Percentiles rank a stretch among this genome's conserved stretches.
Conservation (phyloP, 2,888 invertebrate species). For the Eurytoma californica region DNA sequence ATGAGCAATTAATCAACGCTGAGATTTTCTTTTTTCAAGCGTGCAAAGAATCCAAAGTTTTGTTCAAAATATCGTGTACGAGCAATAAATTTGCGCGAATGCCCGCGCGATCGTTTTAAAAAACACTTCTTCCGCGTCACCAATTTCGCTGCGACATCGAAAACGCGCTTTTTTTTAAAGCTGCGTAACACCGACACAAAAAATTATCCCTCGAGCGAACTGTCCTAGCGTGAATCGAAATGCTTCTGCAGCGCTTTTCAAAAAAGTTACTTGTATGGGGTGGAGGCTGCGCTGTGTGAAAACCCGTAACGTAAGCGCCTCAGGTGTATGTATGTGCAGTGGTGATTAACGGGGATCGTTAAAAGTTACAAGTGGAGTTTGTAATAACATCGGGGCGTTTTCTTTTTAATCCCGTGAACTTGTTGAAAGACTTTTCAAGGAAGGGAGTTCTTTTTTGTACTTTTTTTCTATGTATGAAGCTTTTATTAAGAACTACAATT, state of each 20-base stretch:
- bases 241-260: background rate
- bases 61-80: no score
- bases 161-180: background rate
- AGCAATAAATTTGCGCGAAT: no score
- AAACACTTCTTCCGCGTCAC: background rate
- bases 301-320: background rate
- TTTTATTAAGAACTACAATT: background rate
- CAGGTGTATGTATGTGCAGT: background rate
- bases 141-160: constrained; percentile 10
- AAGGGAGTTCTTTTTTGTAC: background rate
- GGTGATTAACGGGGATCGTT: constrained; percentile 22
- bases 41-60: no score
- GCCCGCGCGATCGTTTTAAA: background rate
- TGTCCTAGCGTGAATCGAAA: background rate
- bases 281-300: background rate
- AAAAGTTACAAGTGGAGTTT: constrained; percentile 13
- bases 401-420: background rate
- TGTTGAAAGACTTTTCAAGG: background rate
- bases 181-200: background rate
- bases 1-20: no score
- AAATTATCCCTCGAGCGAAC: background rate
- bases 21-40: no score
- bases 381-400: background rate
- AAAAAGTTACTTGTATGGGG: background rate
- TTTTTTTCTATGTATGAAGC: background rate